These are phyloP conservation scores for Aulostomus chinensis DNA, from an alignment of 2,797 vertebrate species.

Conservation along the genomic window DNA sequence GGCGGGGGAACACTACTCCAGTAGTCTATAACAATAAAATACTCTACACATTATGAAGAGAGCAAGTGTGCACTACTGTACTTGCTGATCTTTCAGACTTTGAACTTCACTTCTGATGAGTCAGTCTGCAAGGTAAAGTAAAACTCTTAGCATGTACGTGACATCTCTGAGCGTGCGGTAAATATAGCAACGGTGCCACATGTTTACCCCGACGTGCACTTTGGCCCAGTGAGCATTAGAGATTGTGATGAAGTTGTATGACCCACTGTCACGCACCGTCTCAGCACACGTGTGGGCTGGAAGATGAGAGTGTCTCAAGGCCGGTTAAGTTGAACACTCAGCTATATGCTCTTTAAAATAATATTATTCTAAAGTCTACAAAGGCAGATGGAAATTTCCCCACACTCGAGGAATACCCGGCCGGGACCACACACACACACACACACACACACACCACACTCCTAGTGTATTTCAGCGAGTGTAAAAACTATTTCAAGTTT, in stretches of 20 bases:
- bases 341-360: conserved; percentile 67
- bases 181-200: conserved; percentile 48
- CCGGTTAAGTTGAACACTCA: conserved; percentile 54
- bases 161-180: conserved; percentile 40
- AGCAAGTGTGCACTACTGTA: conserved; percentile 21
- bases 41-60: conserved; percentile 28
- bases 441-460: background rate
- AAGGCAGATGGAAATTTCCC: conserved; percentile 58
- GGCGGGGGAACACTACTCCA: conserved; percentile 17
- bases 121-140: conserved; percentile 58
- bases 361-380: conserved; percentile 73
- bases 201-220: conserved; percentile 43
- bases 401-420: conserved; percentile 50
- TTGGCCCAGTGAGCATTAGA: conserved; percentile 42
- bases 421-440: conserved; percentile 63
- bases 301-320: conserved; percentile 45
- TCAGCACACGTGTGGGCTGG: background rate
- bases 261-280: conserved; percentile 29
- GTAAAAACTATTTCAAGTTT: conserved; percentile 54
- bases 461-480: conserved; percentile 35
- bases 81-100: conserved; percentile 58
- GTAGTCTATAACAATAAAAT: conserved; percentile 29
- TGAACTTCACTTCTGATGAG: conserved; percentile 45
- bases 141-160: conserved; percentile 46
- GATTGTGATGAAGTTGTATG: conserved; percentile 7